Conservation (phyloP, 2,113 vertebrate genomes). For the Lathamus discolor region DNA sequence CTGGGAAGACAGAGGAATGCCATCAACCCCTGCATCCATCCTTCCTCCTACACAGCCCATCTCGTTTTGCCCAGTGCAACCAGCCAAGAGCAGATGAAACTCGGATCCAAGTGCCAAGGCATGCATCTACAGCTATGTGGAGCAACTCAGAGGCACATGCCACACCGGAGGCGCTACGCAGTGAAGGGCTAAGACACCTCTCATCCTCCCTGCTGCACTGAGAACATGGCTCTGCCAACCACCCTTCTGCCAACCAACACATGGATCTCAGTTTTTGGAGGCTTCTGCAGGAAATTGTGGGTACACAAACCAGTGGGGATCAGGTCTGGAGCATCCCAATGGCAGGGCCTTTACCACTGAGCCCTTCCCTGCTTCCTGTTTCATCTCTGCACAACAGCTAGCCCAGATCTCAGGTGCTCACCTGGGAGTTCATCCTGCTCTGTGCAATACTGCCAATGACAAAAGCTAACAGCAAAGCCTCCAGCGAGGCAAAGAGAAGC, state of each 20-base stretch:
- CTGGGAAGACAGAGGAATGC: neutral
- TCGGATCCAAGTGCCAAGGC: neutral
- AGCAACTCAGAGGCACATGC: fast-evolving
- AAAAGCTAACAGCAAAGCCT: neutral
- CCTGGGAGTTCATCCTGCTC: neutral
- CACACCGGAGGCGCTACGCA: fast-evolving
- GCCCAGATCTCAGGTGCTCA: neutral
- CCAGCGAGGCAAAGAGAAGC: neutral
- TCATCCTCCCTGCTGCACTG: neutral
- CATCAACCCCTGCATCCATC: neutral
- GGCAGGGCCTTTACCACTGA: neutral
- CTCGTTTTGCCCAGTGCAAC: neutral
- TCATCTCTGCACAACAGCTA: neutral
- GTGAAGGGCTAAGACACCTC: neutral
- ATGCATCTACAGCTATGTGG: neutral
- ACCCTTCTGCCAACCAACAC: neutral
- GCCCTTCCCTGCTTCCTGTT: neutral
- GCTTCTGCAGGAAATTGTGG: neutral
- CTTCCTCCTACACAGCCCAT: neutral
- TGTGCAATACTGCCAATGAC: neutral
- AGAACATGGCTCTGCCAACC: neutral
- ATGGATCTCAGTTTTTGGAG: fast-evolving
- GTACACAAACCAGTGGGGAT: neutral
- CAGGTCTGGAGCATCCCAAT: neutral
- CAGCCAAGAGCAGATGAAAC: neutral